phyloP scores from a whole-genome alignment of 2,113 vertebrate species.

The Hyla sarda region DNA sequence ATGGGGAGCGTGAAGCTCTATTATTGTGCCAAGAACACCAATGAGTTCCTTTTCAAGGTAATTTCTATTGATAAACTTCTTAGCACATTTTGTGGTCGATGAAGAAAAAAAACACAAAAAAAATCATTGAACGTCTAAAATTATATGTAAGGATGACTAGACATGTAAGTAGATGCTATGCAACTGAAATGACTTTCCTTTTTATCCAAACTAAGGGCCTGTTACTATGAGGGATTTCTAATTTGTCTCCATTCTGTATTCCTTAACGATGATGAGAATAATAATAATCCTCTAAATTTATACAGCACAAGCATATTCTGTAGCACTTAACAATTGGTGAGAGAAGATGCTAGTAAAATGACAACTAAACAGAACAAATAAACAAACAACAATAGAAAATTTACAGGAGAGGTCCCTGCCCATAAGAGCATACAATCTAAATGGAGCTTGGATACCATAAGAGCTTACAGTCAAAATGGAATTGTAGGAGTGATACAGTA shows the following conservation, averaged over 20 bases:
- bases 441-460: no score
- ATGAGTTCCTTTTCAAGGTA: slow-evolving; percentile 92
- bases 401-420: no score
- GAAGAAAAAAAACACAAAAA: neutral
- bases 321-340: no score
- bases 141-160: neutral
- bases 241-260: neutral
- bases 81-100: neutral
- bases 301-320: no score
- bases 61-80: slow-evolving; percentile 30
- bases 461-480: no score
- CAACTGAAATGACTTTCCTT: neutral
- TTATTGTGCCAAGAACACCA: slow-evolving; percentile 87
- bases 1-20: slow-evolving; percentile 80
- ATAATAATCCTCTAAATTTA: neutral
- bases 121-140: neutral
- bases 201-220: neutral
- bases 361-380: no score
- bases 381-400: no score
- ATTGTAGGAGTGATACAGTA: no score
- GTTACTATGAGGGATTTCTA: neutral
- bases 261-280: neutral
- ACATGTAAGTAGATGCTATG: no score
- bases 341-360: no score
- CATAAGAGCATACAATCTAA: no score